Conservation (phyloP, 2,113 vertebrate species). For the Syrrhaptes paradoxus region DNA sequence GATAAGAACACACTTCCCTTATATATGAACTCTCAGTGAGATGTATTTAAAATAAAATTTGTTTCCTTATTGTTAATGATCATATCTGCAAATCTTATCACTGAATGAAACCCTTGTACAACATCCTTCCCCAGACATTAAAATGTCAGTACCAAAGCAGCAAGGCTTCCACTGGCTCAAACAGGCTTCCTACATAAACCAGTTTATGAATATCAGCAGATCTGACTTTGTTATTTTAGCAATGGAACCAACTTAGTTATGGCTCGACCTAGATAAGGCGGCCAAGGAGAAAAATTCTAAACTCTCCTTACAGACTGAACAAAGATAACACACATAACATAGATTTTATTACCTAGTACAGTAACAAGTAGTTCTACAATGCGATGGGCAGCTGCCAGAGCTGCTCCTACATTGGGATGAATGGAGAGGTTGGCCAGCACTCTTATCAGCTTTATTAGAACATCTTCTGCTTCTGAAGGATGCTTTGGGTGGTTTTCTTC, state of each 20-base stretch:
- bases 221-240: neutral
- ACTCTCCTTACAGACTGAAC: neutral
- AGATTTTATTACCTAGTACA: constrained; percentile 82
- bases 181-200: neutral
- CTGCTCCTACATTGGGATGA: constrained; percentile 79
- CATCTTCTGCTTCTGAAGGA: constrained; percentile 78
- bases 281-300: neutral
- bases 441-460: constrained; percentile 91
- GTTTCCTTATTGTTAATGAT: neutral
- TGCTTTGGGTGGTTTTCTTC: neutral
- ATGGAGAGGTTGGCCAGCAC: constrained; percentile 90
- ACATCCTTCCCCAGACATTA: neutral
- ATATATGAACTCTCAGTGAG: neutral
- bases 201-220: neutral
- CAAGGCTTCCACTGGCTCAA: neutral
- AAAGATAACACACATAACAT: neutral
- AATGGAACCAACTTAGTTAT: neutral
- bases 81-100: neutral
- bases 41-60: neutral
- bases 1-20: neutral
- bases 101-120: neutral
- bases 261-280: neutral
- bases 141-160: neutral
- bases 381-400: constrained; percentile 72
- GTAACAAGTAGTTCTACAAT: constrained; percentile 82